These are phyloP conservation scores for Ephydatia muelleri DNA, from an alignment of 37 sponge, comb jelly and placozoan species.

Conservation along the genomic window DNA sequence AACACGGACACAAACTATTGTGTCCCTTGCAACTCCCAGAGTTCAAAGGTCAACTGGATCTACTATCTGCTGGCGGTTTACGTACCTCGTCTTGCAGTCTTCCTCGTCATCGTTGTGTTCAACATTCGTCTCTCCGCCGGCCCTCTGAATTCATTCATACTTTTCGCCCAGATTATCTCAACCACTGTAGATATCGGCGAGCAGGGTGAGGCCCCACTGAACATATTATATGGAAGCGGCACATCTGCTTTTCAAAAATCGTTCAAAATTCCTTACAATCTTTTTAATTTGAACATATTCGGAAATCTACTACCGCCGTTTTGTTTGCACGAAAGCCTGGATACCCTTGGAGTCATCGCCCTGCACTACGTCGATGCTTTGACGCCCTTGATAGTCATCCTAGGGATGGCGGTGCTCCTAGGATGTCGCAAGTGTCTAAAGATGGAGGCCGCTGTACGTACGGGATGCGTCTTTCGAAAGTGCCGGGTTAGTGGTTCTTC, in stretches of 20 bases:
- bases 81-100: constrained; percentile 19
- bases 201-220: no score
- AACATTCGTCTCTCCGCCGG: constrained; percentile 50
- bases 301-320: not conserved
- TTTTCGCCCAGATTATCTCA: no score
- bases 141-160: constrained; percentile 54
- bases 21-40: constrained; percentile 23
- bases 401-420: constrained; percentile 5
- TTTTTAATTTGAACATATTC: constrained; percentile 53
- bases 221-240: no score
- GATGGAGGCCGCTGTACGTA: no score
- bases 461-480: no score
- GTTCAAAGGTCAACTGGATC: no score
- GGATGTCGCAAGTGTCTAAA: no score
- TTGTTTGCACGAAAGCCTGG: constrained; percentile 16
- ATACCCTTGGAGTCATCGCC: constrained; percentile 13
- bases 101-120: constrained; percentile 46
- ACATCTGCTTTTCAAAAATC: no score
- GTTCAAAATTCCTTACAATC: constrained; percentile 40
- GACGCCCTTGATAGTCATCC: constrained; percentile 46
- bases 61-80: constrained; percentile 24
- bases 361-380: constrained; percentile 39
- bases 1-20: constrained; percentile 25
- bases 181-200: no score
- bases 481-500: no score